Base-by-base conservation (phyloP, 2,888 invertebrate species). In the Netelia melanura region DNA sequence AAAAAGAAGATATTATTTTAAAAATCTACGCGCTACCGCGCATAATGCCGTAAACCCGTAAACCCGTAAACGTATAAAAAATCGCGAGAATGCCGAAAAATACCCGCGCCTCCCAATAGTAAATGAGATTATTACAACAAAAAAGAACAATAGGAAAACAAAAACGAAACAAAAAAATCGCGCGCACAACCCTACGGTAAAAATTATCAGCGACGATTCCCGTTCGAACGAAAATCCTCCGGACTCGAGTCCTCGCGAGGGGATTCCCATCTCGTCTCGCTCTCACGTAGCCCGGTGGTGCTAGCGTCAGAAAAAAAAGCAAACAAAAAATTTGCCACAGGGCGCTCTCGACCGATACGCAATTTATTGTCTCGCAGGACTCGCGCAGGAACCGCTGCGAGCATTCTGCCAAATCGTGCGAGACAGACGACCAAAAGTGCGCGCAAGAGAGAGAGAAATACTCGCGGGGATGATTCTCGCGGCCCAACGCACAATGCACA, bases 331-430 rank as follows among this genome's bases (percentile, higher is more conserved):
- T 44, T 54, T 38, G 68, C 67, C 65, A 67, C 62, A 67, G 62
- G 61, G 62, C 75, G 80, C 76, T 71, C 82, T 67, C 82, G 72
- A 64, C 86, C 84, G 87, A 87, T 87, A 79, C 79, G 83, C 75
- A 85, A 87, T 87, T 87, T 86, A 87, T 87, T 85, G 87, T 86
- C 81, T 84, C 80, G 76, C 71, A 75, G 82, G 52, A 61, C 30
- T 30, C 30, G 30, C 70, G 64, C 81, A 58, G 58, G 17, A 58
- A 48, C 48, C n/a, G 58, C 9, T 21, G 58, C 21, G 21, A 58
- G 81, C 62, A 54, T 67, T 74, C 67, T 65, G 81, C 77, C 81
- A 70, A 80, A 80, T 85, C 85, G 77, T 81, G 56, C 75, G 76
- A 44, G 71, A 84, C 38, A 68, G 68, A 68, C 61, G 52, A 23